Base-by-base conservation (phyloP, 2,113 vertebrate genomes). In the Lethenteron reissneri region DNA sequence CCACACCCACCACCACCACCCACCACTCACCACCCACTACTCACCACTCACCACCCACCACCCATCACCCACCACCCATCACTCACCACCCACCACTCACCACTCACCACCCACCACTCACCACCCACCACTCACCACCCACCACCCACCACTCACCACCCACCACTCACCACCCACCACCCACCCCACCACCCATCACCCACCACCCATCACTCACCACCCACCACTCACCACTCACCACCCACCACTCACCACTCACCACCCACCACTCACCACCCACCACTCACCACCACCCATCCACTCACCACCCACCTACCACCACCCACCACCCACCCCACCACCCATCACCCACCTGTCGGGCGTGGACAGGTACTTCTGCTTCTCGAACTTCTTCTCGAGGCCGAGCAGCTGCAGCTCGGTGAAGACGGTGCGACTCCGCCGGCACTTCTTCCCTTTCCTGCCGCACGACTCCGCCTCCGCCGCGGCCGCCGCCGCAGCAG, bases 341-440 rank as follows among this genome's bases (percentile, higher is more conserved):
- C 10, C 56, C 56, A n/a, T 4, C 11, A 71, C 84, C 81, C 68
- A 99, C 94, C 94, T 92, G 79, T 99, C 94, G 0, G 94, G 94
- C 1, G 94, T 99, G 57, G 94, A 99, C 57, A 97, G 88, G 74
- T 99, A 99, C 77, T 99, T 99, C 80, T 99, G 94, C 80, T 97
- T 96, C 81, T 99, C 94, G 76, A 99, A 99, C 78, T 90, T 86
- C 57, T 99, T 99, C 84, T 99, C 94, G 79, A 99, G 80, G 15
- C 94, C 94, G 92, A 99, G 96, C 12, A 99, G 83, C 80, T 99
- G 94, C 75, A 99, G 84, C 76, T 99, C 94, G 1, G 94, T 99
- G 79, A 99, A 99, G 70, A 99, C 94, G 0, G 94, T 99, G 73
- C 94, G 86, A 79, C 94, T 99, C 56, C 92, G 80, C n/a, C 94